Base-by-base conservation (phyloP, 2,113 vertebrate species). In the Labeo rohita region DNA sequence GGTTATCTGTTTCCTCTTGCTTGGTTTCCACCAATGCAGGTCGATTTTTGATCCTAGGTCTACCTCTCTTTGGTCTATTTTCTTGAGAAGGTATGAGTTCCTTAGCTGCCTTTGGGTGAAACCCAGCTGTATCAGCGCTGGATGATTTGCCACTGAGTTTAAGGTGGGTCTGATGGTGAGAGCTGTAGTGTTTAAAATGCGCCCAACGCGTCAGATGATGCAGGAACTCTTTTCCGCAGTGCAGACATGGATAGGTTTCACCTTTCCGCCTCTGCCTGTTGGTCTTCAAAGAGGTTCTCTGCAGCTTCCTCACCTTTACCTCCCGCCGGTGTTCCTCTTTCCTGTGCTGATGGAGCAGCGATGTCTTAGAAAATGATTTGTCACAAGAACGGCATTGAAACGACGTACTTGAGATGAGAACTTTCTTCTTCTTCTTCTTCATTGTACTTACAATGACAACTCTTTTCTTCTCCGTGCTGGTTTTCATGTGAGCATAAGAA, bases 381-480 rank as follows among this genome's bases (percentile, higher is more conserved):
- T 94, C 93, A 13, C 95, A 95, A 1, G 94, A 94, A 39, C 93
- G 92, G 73, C 94, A 95, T 8, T 49, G 89, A 34, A 94, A 87
- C 13, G 77, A 43, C 49, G 89, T 87, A 0, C 50, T 84, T 76
- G 52, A 18, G 66, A 16, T 12, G 0, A 6, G 9, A 23, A 56
- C 61, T 28, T 39, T 63, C n/a, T 80, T n/a, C 23, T 76, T 2
- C 7, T 2, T 23, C 49, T 39, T 39, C 39, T 39, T 39, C 39
- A 2, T 54, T 21, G 73, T 52, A 3, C 12, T 86, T 80, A 89
- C 56, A 86, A 78, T 49, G 93, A 70, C 10, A 77, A 0, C 56
- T 12, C 6, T 70, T 16, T 70, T 70, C 5, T 18, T 10, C 15
- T 77, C 16, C 4, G 7, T 10, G 28, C 7, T 36, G 23, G 28